Percentiles rank a stretch among this genome's conserved stretches.
phyloP scores from a whole-genome alignment of 2,888 invertebrate species.

The Parasteatoda lunata region DNA sequence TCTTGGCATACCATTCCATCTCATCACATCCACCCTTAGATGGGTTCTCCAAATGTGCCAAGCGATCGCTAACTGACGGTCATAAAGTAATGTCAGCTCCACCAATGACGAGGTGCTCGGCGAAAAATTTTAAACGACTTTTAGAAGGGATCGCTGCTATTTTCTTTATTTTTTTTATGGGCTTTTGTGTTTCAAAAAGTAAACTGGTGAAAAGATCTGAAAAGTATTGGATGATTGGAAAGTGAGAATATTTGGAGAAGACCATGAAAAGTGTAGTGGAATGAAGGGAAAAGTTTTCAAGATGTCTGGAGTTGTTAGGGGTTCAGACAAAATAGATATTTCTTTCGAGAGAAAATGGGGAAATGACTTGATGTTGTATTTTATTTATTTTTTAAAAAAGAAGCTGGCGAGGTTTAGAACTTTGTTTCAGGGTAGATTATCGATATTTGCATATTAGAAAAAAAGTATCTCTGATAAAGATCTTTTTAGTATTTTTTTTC shows the following conservation, averaged over 20 bases:
- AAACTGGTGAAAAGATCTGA: constrained; percentile 27
- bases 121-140: constrained; percentile 38
- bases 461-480: no score
- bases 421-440: no score
- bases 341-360: neutral
- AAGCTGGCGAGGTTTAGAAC: no score
- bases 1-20: constrained; percentile 29
- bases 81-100: constrained; percentile 36
- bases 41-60: constrained; percentile 31
- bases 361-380: no score
- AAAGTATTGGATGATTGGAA: constrained; percentile 33
- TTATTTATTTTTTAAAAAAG: no score
- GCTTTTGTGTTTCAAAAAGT: neutral
- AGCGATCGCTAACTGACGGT: constrained; percentile 33
- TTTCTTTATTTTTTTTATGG: constrained; percentile 39
- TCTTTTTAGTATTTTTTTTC: no score
- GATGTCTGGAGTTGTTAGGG: constrained; percentile 24
- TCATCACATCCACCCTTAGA: constrained; percentile 7
- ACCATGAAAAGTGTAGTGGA: constrained; percentile 21
- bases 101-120: constrained; percentile 35
- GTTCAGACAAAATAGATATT: constrained; percentile 9
- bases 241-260: constrained; percentile 24
- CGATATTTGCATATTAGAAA: no score
- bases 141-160: constrained; percentile 39
- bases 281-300: constrained; percentile 6